Percentiles rank a stretch among this genome's conserved stretches.
Conservation (phyloP, 2,113 vertebrate species). For the Notarius lentiginosus region DNA sequence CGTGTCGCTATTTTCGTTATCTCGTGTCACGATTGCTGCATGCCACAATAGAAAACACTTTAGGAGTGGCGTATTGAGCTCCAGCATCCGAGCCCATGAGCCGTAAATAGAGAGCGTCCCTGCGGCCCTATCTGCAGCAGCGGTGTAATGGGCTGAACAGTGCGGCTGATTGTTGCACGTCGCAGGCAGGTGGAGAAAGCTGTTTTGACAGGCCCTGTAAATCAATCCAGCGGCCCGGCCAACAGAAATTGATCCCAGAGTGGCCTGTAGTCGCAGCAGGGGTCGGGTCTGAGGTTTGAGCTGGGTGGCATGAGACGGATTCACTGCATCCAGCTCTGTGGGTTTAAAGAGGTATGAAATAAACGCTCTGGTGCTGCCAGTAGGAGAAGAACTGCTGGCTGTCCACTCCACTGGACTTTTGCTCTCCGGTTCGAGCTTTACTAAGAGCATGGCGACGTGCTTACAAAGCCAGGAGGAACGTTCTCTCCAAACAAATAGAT, state of each 20-base stretch:
- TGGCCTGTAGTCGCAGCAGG: constrained; percentile 63
- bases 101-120: constrained; percentile 33
- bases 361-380: constrained; percentile 65
- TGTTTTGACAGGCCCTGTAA: constrained; percentile 77
- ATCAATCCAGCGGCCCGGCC: constrained; percentile 72
- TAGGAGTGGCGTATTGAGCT: not conserved
- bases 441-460: constrained; percentile 53
- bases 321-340: constrained; percentile 62
- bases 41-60: constrained; percentile 9
- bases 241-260: constrained; percentile 77
- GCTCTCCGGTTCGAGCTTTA: constrained; percentile 37
- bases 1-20: not conserved
- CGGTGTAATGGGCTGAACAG: constrained; percentile 61
- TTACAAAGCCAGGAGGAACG: constrained; percentile 57
- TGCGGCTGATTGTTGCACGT: constrained; percentile 65
- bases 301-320: constrained; percentile 73
- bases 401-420: constrained; percentile 52
- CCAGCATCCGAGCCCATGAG: constrained; percentile 14
- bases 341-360: constrained; percentile 77
- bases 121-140: constrained; percentile 34
- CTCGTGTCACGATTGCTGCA: not conserved
- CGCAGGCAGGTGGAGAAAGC: constrained; percentile 66
- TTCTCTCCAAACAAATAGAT: constrained; percentile 36
- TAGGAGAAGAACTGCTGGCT: constrained; percentile 57
- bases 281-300: constrained; percentile 71